Evolutionary conservation across 1,140 invertebrate genomes (phyloP).

Genomic region (Magallana gigas): DNA sequence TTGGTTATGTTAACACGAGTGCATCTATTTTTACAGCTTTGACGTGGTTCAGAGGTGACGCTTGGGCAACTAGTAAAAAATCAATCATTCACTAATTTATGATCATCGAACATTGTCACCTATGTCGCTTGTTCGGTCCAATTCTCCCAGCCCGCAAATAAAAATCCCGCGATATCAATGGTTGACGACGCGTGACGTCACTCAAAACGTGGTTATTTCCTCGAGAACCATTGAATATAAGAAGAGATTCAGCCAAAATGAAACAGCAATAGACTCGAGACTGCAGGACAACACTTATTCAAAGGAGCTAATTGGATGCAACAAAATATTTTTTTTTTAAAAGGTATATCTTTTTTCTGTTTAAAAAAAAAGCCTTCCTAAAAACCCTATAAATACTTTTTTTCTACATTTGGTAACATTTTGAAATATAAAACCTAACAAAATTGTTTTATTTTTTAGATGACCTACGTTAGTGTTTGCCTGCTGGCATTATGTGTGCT

Average conservation of each 20-base stretch:
- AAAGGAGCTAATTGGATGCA: not conserved
- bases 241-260: not conserved
- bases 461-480: not conserved
- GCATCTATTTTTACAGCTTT: not conserved
- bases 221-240: slow-evolving; percentile 3
- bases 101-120: slow-evolving; percentile 12
- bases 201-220: slow-evolving; percentile 19
- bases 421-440: too few relatives aligned
- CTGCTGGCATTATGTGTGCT: not conserved
- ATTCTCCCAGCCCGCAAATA: not conserved
- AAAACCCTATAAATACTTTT: too few relatives aligned
- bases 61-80: not conserved
- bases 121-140: not conserved
- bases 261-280: not conserved
- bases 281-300: not conserved
- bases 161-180: not conserved
- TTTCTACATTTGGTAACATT: too few relatives aligned
- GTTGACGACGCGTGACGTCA: slow-evolving; percentile 4
- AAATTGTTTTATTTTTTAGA: not conserved
- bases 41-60: not conserved
- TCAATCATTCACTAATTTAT: not conserved
- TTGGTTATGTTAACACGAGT: not conserved
- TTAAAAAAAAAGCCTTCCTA: too few relatives aligned
- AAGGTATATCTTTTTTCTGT: not conserved
- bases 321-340: not conserved